Evolutionary conservation across 2,888 invertebrate species (phyloP), one percentile per base, ranked within the genome.

Genomic region (Mythimna impura): DNA sequence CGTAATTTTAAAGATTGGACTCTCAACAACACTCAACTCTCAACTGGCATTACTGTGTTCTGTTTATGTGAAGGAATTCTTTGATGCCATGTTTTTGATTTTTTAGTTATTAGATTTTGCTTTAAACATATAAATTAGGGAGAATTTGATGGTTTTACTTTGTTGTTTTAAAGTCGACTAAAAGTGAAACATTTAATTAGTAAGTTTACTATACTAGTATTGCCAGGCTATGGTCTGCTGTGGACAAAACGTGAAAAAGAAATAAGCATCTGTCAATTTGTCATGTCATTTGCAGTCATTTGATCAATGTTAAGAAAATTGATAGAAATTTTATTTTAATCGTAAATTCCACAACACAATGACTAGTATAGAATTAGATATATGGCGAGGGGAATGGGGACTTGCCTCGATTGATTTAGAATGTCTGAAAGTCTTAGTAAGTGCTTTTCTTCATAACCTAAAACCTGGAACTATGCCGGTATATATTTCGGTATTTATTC

Each of bases 301-400:
- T 83, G 83, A 81, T 86, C 84, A 84, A 80, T 86, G 83, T 76
- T 78, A 66, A 58, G 73, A 86, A 86, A 85, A 86, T 85, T 84
- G 66, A 70, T 70, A 76, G 64, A 74, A 73, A 63, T 79, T 73
- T 72, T 80, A 74, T 75, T 71, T 69, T 75, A 76, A 66, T 65
- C 77, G 66, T 66, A 78, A n/a, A 71, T 70, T 78, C 67, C 64
- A 71, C 10, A 76, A 73, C 84, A 58, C 80, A 86, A 96, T 96
- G 95, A 91, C 94, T 87, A 96, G 88, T 86, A 96, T 96, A 92
- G 96, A 97, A 91, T 93, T 99, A 84, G 97, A 98, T 93, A 97
- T 98, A 83, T 99, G 98, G 97, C 97, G 97, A 89, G 98, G 98
- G 30, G 98, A 98, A 92, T 99, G 98, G 97, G 98, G 98, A 34